Percentiles rank a stretch among this genome's conserved stretches.
Conservation (phyloP, 2,888 invertebrate species). For the Lamproptera curius region DNA sequence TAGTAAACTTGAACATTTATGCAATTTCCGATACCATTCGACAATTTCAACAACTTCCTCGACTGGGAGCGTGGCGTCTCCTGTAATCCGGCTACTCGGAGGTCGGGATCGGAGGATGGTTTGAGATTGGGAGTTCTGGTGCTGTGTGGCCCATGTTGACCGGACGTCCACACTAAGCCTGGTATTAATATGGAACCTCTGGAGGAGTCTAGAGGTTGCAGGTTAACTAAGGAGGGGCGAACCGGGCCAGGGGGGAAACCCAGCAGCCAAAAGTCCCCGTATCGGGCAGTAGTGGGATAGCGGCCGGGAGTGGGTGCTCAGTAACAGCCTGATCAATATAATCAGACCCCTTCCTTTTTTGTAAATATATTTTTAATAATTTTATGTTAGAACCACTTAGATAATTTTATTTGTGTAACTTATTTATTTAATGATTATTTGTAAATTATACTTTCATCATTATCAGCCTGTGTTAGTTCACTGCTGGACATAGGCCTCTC, state of each 20-base stretch:
- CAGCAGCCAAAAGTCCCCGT: slow-evolving; percentile 99
- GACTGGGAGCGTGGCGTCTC: slow-evolving; percentile 98
- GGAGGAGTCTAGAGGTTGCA: slow-evolving; percentile 82
- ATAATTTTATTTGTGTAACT: too few species aligned
- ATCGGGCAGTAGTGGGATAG: slow-evolving; percentile 99
- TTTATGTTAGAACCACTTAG: too few species aligned
- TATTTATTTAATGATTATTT: too few species aligned
- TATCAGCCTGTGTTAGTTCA: too few species aligned
- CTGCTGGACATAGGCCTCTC: too few species aligned
- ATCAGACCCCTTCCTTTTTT: slow-evolving; percentile 67
- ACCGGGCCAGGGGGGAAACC: slow-evolving; percentile 96
- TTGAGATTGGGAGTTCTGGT: slow-evolving; percentile 87
- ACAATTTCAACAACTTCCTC: slow-evolving; percentile 26
- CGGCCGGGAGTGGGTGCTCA: slow-evolving; percentile 96
- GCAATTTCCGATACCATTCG: not conserved
- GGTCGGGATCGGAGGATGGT: slow-evolving; percentile 96
- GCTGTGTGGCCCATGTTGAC: slow-evolving; percentile 80
- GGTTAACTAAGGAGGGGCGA: slow-evolving; percentile 4
- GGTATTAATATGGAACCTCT: slow-evolving; percentile 96
- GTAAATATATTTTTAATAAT: not conserved
- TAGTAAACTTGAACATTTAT: not conserved
- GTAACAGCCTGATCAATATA: slow-evolving; percentile 85
- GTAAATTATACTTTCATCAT: too few species aligned
- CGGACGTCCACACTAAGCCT: slow-evolving; percentile 97
- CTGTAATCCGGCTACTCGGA: slow-evolving; percentile 99